Evolutionary conservation across 2,113 vertebrate species (phyloP).

Genomic region (Ceyx cyanopectus): DNA sequence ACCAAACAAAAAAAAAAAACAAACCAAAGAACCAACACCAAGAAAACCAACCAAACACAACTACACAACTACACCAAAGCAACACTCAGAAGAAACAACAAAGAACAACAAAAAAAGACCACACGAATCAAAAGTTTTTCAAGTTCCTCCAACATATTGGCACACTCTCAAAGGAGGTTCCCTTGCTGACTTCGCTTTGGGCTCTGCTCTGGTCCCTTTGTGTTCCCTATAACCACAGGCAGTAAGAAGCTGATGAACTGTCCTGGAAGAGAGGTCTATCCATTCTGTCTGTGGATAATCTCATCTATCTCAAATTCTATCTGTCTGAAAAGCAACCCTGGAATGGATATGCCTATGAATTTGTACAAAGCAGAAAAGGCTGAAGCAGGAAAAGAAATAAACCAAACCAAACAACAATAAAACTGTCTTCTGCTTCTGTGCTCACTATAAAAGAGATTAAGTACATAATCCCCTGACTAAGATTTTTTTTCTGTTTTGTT

Average conservation of each 20-base stretch:
- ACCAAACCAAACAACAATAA: not conserved
- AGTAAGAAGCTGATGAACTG: not conserved
- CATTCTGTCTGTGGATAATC: not conserved
- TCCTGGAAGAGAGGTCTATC: not conserved
- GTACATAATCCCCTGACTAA: not conserved
- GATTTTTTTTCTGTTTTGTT: rapidly evolving
- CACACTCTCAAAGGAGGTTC: not conserved
- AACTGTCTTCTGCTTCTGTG: not conserved
- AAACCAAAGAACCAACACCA: not conserved
- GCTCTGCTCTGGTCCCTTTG: not conserved
- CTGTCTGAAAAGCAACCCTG: not conserved
- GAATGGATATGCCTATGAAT: not conserved
- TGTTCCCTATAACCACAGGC: not conserved
- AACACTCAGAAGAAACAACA: not conserved
- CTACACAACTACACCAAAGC: not conserved
- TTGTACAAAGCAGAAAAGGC: not conserved
- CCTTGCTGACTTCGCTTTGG: not conserved
- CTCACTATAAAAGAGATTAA: not conserved
- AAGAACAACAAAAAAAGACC: not conserved
- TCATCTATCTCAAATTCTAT: not conserved
- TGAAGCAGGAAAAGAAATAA: not conserved
- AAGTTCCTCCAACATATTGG: not conserved
- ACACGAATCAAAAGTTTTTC: not conserved
- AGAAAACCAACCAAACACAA: not conserved
- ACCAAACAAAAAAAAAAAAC: not conserved